phyloP scores from a whole-genome alignment of 2,113 vertebrate genomes.

The Xenus cinereus region DNA sequence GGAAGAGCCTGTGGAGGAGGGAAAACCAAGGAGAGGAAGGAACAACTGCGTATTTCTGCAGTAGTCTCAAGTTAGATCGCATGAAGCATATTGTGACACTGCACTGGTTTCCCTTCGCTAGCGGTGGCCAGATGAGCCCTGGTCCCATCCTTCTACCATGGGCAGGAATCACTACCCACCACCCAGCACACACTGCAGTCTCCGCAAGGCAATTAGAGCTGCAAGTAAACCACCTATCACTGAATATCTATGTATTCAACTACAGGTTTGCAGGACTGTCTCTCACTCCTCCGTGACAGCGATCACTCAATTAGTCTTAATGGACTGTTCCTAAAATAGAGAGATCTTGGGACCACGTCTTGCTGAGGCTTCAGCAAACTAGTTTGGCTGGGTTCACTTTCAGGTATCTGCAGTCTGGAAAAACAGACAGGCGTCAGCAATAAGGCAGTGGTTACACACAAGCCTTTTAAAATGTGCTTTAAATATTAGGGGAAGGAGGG shows the following conservation, averaged over 20 bases:
- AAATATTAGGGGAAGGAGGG: not conserved
- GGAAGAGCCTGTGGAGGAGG: not conserved
- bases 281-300: not conserved
- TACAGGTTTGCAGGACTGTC: not conserved
- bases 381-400: conserved; percentile 22
- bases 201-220: not conserved
- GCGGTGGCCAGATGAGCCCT: not conserved
- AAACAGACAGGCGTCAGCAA: not conserved
- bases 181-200: not conserved
- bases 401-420: not conserved
- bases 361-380: not conserved
- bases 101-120: not conserved
- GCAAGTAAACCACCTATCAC: not conserved
- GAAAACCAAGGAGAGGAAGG: not conserved
- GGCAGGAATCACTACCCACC: not conserved
- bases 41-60: not conserved
- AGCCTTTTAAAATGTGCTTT: not conserved
- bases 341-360: not conserved
- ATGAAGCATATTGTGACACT: not conserved
- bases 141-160: not conserved
- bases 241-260: not conserved
- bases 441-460: not conserved
- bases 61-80: not conserved
- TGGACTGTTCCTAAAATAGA: conserved; percentile 22
- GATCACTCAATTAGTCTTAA: not conserved